phyloP scores from a whole-genome alignment of 2,888 invertebrate species.

The Caenorhabditis panamensis region DNA sequence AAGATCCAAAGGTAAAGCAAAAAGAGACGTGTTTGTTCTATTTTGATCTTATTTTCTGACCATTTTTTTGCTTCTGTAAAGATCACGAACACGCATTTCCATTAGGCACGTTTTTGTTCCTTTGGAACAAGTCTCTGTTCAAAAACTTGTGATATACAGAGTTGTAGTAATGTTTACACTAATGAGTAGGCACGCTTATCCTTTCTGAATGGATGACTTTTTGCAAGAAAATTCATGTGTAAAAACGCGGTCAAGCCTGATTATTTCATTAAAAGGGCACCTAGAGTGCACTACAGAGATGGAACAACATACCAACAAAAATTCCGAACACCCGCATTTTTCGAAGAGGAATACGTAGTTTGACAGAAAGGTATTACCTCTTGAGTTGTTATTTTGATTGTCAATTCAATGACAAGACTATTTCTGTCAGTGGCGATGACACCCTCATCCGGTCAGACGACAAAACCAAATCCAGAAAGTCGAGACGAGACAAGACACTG shows the following conservation, averaged over 20 bases:
- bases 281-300: constrained; percentile 15
- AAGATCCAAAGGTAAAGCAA: no score
- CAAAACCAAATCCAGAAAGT: constrained; percentile 9
- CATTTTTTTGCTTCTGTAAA: not conserved
- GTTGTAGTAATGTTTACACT: constrained; percentile 26
- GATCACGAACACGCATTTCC: constrained; percentile 20
- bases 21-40: not conserved
- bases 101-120: not conserved
- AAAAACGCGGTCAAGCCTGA: constrained; percentile 22
- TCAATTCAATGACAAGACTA: not conserved
- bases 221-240: constrained; percentile 41
- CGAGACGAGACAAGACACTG: constrained; percentile 8
- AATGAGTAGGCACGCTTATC: constrained; percentile 35
- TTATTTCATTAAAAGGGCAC: constrained; percentile 34
- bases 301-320: constrained; percentile 32
- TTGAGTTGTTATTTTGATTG: not conserved
- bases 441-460: not conserved
- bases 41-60: not conserved
- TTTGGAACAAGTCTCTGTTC: constrained; percentile 1
- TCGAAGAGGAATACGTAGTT: not conserved
- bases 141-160: constrained; percentile 20
- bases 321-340: not conserved
- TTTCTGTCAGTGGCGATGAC: not conserved
- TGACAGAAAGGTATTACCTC: not conserved
- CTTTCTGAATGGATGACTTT: constrained; percentile 28